Conservation (phyloP, 2,113 vertebrate species). For the Menidia beryllina region DNA sequence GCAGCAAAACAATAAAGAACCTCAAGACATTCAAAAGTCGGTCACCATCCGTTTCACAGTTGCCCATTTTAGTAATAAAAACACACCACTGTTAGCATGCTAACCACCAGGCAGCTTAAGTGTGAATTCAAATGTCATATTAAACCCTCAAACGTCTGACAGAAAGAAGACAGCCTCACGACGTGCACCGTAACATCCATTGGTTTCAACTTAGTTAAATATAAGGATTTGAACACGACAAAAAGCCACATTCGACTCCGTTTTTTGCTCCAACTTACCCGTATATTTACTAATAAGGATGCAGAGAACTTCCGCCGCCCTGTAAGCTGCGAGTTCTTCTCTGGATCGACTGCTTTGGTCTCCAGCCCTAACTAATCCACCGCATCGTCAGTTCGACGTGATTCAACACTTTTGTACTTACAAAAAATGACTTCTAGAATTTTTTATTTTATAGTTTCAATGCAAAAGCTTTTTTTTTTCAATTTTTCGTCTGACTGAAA, state of each 20-base stretch:
- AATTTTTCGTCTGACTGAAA: background rate
- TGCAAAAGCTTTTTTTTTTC: background rate
- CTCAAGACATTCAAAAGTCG: background rate
- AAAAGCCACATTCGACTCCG: background rate
- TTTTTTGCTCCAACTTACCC: slow-evolving; percentile 47
- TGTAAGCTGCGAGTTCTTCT: slow-evolving; percentile 53
- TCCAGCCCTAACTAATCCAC: slow-evolving; percentile 36
- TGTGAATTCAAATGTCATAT: background rate
- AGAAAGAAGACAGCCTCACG: background rate
- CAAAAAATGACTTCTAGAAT: too few species aligned
- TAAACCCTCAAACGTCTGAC: background rate
- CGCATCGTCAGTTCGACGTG: background rate
- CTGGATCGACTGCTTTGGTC: slow-evolving; percentile 44
- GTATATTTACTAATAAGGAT: slow-evolving; percentile 51
- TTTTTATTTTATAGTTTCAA: background rate
- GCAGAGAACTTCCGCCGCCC: slow-evolving; percentile 56
- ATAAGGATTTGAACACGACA: rapidly evolving
- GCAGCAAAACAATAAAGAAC: background rate
- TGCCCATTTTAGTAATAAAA: background rate
- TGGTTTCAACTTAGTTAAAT: background rate
- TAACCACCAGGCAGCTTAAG: slow-evolving; percentile 23
- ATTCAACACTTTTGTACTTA: background rate
- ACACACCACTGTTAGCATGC: slow-evolving; percentile 57
- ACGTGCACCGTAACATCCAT: background rate
- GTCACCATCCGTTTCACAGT: background rate